phyloP scores from a whole-genome alignment of 2,888 invertebrate species.

The Fissipunctia ypsillon region DNA sequence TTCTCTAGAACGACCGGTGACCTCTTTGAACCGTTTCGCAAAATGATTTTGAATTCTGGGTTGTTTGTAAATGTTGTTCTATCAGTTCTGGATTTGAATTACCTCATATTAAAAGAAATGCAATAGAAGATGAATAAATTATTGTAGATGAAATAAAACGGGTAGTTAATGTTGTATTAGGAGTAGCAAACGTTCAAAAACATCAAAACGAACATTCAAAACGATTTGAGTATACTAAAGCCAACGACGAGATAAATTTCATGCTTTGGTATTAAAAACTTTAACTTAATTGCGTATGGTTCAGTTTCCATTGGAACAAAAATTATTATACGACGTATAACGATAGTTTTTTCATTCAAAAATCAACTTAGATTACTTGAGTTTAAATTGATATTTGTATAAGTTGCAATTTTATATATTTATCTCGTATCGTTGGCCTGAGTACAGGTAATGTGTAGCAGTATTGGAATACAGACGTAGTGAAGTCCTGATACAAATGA shows the following conservation, averaged over 20 bases:
- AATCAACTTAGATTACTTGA: no score
- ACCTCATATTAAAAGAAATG: constrained; percentile 32
- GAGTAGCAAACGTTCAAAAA: background rate
- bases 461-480: background rate
- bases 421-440: no score
- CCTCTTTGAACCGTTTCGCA: constrained; percentile 54
- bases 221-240: no score
- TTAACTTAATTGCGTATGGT: no score
- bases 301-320: no score
- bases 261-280: no score
- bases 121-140: constrained; percentile 33
- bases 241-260: no score
- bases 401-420: no score
- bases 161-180: background rate
- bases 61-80: constrained; percentile 40
- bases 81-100: constrained; percentile 41
- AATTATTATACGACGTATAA: no score
- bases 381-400: no score
- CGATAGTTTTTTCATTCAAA: no score
- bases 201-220: background rate
- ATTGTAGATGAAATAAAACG: background rate
- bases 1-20: constrained; percentile 29
- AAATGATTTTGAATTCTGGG: constrained; percentile 37
- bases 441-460: no score
- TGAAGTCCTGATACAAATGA: background rate